Evolutionary conservation across 2,888 invertebrate genomes (phyloP).

Genomic region (Nephrotoma flavescens): DNA sequence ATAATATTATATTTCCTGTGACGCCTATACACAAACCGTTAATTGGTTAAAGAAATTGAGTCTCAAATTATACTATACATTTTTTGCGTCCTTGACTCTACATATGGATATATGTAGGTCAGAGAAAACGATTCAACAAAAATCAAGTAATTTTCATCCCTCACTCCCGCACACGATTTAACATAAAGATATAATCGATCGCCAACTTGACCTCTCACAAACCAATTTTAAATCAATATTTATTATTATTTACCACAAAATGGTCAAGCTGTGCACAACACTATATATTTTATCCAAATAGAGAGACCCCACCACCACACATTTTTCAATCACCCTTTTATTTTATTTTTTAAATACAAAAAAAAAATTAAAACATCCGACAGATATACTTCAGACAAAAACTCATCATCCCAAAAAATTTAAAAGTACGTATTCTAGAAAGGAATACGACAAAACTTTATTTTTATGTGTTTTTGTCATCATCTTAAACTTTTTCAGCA

Average conservation of each 20-base stretch:
- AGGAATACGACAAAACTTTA: background rate
- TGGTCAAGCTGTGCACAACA: background rate
- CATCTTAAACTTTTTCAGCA: background rate
- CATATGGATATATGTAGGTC: background rate
- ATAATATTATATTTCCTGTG: too few relatives aligned
- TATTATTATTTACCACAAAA: background rate
- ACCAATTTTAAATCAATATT: background rate
- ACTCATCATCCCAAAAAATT: background rate
- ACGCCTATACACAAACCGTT: too few relatives aligned
- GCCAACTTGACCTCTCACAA: background rate
- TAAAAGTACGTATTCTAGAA: background rate
- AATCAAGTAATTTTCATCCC: background rate
- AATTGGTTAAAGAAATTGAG: too few relatives aligned
- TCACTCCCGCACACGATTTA: background rate
- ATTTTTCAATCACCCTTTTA: background rate
- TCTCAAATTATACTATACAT: too few relatives aligned
- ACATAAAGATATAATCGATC: background rate
- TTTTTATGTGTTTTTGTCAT: background rate
- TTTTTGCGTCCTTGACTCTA: too few relatives aligned
- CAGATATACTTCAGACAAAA: background rate
- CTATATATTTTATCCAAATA: background rate
- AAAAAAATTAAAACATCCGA: background rate
- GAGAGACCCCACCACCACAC: background rate
- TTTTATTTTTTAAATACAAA: background rate
- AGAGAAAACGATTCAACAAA: background rate